A percentile compares a stretch with the other conserved stretches of the same genome.
Conservation (phyloP, 2,888 invertebrate species). For the Malthinus seriepunctatus region DNA sequence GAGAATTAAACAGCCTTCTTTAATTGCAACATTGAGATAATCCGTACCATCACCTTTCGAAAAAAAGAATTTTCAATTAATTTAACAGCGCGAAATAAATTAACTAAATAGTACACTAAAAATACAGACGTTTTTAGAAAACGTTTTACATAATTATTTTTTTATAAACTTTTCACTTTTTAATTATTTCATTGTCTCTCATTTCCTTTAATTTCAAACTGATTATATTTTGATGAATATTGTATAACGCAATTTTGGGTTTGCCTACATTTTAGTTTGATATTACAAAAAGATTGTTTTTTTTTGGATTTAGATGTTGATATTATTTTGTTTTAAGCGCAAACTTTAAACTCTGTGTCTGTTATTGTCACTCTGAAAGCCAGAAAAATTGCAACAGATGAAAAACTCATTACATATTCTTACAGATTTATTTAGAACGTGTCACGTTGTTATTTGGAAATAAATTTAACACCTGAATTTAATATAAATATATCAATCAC, state of each 20-base stretch:
- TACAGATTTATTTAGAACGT: slow-evolving; percentile 2
- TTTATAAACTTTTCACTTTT: neutral
- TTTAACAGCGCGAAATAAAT: neutral
- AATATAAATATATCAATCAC: neutral
- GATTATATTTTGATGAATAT: too few species aligned
- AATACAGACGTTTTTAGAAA: neutral
- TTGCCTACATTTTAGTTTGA: too few species aligned
- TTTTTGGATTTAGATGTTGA: too few species aligned
- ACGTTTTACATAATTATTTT: neutral
- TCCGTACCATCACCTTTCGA: slow-evolving; percentile 83
- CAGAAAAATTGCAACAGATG: slow-evolving; percentile 4
- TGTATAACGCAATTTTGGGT: too few species aligned
- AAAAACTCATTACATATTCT: slow-evolving; percentile 4
- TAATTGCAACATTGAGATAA: slow-evolving; percentile 85
- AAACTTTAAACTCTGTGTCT: neutral
- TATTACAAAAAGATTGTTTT: too few species aligned
- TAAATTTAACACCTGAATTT: neutral
- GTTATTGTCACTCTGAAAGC: neutral
- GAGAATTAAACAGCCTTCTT: slow-evolving; percentile 85
- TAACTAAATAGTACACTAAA: neutral
- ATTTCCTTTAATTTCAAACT: too few species aligned
- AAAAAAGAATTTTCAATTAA: slow-evolving; percentile 30
- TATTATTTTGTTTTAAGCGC: too few species aligned
- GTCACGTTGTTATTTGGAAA: slow-evolving; percentile 1
- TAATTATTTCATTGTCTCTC: neutral